Percentiles rank a stretch among this genome's conserved stretches.
Evolutionary conservation across 2,888 invertebrate species (phyloP).

Genomic region (Melinaea marsaeus): DNA sequence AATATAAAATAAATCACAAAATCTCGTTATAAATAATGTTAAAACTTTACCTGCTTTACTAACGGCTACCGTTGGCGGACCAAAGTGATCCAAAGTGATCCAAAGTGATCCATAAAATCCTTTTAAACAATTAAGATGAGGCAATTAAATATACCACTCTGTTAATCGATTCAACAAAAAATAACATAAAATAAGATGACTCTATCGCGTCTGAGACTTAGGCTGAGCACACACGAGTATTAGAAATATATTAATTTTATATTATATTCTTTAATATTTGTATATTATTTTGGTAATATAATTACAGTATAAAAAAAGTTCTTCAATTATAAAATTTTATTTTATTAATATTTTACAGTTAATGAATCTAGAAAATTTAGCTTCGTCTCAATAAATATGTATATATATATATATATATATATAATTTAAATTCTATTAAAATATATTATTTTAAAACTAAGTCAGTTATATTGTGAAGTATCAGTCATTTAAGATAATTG

Average conservation of each 20-base stretch:
- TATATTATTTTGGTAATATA: too few species aligned
- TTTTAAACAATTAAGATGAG: conserved; percentile 53
- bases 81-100: conserved; percentile 17
- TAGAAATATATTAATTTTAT: too few species aligned
- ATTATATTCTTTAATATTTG: too few species aligned
- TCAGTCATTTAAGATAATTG: conserved; percentile 28
- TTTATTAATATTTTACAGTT: too few species aligned
- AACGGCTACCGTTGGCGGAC: conserved; percentile 5
- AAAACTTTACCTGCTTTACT: neutral
- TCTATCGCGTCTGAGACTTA: conserved; percentile 38
- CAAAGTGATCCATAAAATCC: conserved; percentile 30
- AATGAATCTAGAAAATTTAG: too few species aligned
- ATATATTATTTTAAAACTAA: too few species aligned
- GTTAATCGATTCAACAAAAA: conserved; percentile 56
- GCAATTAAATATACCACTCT: conserved; percentile 60
- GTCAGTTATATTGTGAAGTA: neutral
- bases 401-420: neutral
- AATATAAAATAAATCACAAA: too few species aligned
- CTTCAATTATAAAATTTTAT: too few species aligned
- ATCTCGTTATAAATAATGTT: too few species aligned
- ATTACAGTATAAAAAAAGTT: too few species aligned
- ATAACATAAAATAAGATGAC: conserved; percentile 42
- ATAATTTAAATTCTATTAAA: too few species aligned
- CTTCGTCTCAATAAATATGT: too few species aligned
- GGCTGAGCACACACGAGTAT: neutral